These are phyloP conservation scores for Eucidaris tribuloides DNA, from an alignment of 35 echinoderm and acorn worm species.

Conservation along the genomic window DNA sequence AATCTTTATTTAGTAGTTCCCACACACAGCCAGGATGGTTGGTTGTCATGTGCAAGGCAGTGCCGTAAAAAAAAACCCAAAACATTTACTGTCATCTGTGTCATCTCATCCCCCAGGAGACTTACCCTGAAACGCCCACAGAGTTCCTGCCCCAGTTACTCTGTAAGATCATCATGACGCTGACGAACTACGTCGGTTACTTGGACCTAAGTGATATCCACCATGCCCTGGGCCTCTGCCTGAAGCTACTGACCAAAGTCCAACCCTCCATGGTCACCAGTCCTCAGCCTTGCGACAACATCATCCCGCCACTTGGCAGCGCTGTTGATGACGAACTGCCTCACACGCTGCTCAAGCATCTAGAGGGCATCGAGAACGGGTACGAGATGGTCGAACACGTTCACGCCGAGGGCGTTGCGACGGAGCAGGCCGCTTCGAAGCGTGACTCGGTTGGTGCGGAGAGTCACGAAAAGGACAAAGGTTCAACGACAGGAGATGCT, in stretches of 20 bases:
- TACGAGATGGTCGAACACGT: conserved; percentile 34
- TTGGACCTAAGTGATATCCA: conserved; percentile 71
- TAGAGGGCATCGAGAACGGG: conserved; percentile 78
- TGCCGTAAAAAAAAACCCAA: too few relatives aligned
- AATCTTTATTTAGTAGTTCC: too few relatives aligned
- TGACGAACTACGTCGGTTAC: conserved; percentile 80
- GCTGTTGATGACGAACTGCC: conserved; percentile 35
- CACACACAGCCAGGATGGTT: too few relatives aligned
- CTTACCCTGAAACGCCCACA: conserved; percentile 90
- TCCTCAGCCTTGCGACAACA: conserved; percentile 39
- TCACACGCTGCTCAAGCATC: conserved; percentile 28
- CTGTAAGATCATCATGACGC: conserved; percentile 91
- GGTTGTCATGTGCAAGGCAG: too few relatives aligned
- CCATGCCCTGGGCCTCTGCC: conserved; percentile 70
- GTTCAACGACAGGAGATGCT: too few relatives aligned
- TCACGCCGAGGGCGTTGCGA: not conserved
- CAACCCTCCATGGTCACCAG: conserved; percentile 96
- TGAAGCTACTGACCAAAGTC: conserved; percentile 94
- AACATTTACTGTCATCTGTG: too few relatives aligned
- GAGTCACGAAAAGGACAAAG: not conserved
- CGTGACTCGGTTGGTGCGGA: not conserved
- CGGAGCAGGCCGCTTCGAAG: not conserved
- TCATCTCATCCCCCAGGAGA: conserved; percentile 57
- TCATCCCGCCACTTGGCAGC: not conserved
- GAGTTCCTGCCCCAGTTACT: conserved; percentile 87